Evolutionary conservation across 2,888 invertebrate genomes (phyloP), one percentile per base, ranked within the genome.

Genomic region (Pachycephus smyrnensis): DNA sequence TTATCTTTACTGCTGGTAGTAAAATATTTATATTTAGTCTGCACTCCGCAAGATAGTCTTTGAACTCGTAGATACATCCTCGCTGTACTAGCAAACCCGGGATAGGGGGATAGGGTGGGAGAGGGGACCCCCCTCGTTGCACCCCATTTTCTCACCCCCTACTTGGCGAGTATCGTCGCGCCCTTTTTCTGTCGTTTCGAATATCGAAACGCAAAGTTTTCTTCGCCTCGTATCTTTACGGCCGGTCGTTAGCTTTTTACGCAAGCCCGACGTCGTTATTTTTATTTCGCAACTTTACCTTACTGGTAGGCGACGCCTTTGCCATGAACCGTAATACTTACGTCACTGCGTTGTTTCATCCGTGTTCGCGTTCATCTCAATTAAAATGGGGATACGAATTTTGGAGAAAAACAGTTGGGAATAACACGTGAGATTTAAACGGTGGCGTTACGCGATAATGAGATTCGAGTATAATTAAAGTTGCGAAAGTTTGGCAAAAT

Each of bases 1-100:
- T 82, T 85, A 87, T 84, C 86, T 85, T 86, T 86, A 86, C 81
- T 81, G 83, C 80, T 75, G 68, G 82, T 82, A 84, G 83, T 86
- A 86, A 88, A 87, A 86, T 87, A 87, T 87, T 88, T 87, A 86
- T 86, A 86, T 86, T 86, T 84, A 81, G 83, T 82, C 82, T 82
- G 82, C 82, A 79, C 81, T 80, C 77, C 32, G 74, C 32, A 79
- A 84, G 83, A 86, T 87, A 83, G 82, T 85, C 73, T 71, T 33
- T 71, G 23, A 23, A 55, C 55, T 55, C 55, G 55, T 55, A 23
- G 55, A 55, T 55, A 55, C 23, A 55, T 55, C 23, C 55, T 55
- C 55, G 23, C 9, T 9, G 55, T 23, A 55, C 23, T 55, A 23
- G 23, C 23, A 55, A 9, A 23, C 6, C 6, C 23, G 6, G 40